Percentiles rank a stretch among this genome's conserved stretches.
Conservation (phyloP, 2,797 vertebrate species). For the Liparis tanakae region DNA sequence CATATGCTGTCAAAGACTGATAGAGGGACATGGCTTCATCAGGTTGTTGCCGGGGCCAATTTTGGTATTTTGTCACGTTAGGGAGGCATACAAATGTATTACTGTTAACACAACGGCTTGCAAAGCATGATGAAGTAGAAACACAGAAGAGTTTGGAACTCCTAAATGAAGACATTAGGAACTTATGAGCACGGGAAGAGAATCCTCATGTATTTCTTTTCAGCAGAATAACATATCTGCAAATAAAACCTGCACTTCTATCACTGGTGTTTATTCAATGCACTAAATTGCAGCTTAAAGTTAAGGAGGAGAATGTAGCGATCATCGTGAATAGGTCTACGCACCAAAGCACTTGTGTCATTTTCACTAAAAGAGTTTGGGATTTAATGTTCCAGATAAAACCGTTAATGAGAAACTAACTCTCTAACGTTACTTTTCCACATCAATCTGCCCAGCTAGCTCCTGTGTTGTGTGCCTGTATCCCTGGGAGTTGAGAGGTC, state of each 20-base stretch:
- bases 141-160: not conserved
- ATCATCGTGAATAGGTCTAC: not conserved
- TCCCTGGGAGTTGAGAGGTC: conserved; percentile 51
- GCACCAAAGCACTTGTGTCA: not conserved
- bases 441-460: conserved; percentile 45
- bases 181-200: not conserved
- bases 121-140: not conserved
- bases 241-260: not conserved
- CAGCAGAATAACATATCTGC: not conserved
- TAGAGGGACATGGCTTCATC: not conserved
- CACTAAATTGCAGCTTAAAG: not conserved
- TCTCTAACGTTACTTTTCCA: conserved; percentile 38
- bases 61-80: conserved; percentile 17
- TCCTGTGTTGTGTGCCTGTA: conserved; percentile 22
- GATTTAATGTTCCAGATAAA: conserved; percentile 16
- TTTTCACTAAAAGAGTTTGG: conserved; percentile 17
- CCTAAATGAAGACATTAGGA: not conserved
- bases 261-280: not conserved
- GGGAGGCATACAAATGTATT: not conserved
- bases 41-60: not conserved
- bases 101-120: too few relatives aligned
- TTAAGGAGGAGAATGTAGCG: not conserved
- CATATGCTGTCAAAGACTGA: conserved; percentile 5
- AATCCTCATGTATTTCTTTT: conserved; percentile 2
- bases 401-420: conserved; percentile 28